Conservation (phyloP, 2,888 invertebrate genomes). For the Stenurella melanura region DNA sequence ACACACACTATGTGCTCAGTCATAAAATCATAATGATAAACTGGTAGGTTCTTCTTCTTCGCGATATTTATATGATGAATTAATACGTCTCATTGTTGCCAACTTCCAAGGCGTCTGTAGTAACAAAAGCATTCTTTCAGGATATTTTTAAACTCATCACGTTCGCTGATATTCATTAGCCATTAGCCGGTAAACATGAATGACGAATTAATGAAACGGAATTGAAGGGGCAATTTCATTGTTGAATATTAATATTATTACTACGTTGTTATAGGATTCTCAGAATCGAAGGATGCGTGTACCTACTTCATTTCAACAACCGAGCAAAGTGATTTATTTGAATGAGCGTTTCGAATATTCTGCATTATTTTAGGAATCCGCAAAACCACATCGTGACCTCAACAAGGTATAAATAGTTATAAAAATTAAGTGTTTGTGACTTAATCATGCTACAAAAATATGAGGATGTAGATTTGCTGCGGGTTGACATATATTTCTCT, state of each 20-base stretch:
- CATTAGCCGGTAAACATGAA: conserved; percentile 19
- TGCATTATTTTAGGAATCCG: no score
- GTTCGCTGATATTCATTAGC: conserved; percentile 25
- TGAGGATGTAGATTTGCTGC: no score
- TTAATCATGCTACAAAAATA: no score
- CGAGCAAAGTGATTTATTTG: no score
- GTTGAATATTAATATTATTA: conserved; percentile 26
- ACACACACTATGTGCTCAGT: conserved; percentile 8
- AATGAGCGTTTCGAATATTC: no score
- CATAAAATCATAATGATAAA: conserved; percentile 23
- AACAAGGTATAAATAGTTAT: no score
- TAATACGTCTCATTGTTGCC: conserved; percentile 29
- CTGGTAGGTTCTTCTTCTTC: conserved; percentile 11
- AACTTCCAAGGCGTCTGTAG: conserved; percentile 26
- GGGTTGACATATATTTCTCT: no score
- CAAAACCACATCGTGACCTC: no score
- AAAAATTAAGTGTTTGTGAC: no score
- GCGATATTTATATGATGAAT: conserved; percentile 29
- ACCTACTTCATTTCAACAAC: not conserved
- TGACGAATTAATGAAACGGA: conserved; percentile 28
- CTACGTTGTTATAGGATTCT: not conserved
- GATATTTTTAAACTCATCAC: conserved; percentile 30
- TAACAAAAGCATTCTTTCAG: conserved; percentile 33
- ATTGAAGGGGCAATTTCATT: conserved; percentile 2
- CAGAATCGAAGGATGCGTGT: conserved; percentile 1